Base-by-base conservation (phyloP, 1,140 invertebrate genomes). In the Carposina sasakii region DNA sequence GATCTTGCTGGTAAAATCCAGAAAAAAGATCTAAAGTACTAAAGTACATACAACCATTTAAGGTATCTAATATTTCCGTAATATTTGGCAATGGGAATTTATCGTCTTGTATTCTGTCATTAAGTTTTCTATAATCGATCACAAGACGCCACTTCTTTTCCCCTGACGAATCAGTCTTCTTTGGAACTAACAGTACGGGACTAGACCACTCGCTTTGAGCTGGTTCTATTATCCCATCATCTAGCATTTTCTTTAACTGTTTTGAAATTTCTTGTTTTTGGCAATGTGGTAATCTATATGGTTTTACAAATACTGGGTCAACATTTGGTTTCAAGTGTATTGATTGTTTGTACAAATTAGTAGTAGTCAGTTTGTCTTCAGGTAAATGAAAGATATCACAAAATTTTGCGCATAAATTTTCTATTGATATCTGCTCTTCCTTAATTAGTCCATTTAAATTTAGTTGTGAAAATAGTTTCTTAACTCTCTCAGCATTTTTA, bases 381-480 rank as follows among this genome's bases (percentile, higher is more conserved):
- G 54, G 52, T 21, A 65, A 41, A 28, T 46, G 46, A 52, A 70
- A 70, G 17, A 67, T 47, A 22, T 64, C 63, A 2, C 48, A 17
- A 48, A 58, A 70, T 57, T 70, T 70, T 1, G 58, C 58, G 42
- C 56, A 67, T 36, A 67, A 55, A 47, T 60, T 60, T 30, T 65
- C 44, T 33, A 71, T 57, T 9, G 43, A 24, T 9, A 15, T 31
- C 45, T 42, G 30, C 46, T 68, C 65, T 44, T 66, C 59, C 21
- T 31, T 51, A 50, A 60, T 67, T 33, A 67, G 45, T 31, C 56
- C 44, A 20, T 50, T 52, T 41, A 64, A 48, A 31, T 64, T 49
- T 37, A 72, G 34, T n/a, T 33, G 12, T 8, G 39, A 48, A 28
- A 48, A 52, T 30, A 52, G 39, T 41, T 13, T 48, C 22, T 52